A percentile compares a stretch with the other conserved stretches of the same genome.
Evolutionary conservation across 1,140 invertebrate genomes (phyloP).

Genomic region (Phthorimaea operculella): DNA sequence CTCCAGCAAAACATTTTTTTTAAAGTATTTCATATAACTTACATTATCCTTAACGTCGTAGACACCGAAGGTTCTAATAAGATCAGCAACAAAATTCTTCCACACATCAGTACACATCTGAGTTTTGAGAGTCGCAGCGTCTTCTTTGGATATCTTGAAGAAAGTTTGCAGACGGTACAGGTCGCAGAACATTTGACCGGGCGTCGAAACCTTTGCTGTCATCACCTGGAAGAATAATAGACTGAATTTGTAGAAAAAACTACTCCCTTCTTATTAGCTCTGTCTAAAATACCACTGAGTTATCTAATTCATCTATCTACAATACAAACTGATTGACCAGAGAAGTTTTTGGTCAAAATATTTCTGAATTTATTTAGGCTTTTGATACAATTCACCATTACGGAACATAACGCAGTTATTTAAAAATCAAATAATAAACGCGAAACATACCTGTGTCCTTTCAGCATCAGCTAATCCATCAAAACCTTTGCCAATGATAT

Average conservation of each 20-base stretch:
- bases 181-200: constrained; percentile 63
- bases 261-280: too few relatives aligned
- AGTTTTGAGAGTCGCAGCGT: constrained; percentile 36
- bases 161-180: constrained; percentile 54
- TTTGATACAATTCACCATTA: too few relatives aligned
- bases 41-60: constrained; percentile 65
- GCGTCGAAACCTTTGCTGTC: constrained; percentile 44
- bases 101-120: constrained; percentile 63
- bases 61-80: constrained; percentile 67
- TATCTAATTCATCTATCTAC: too few relatives aligned
- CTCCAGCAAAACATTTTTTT: too few relatives aligned
- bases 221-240: constrained; percentile 39
- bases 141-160: constrained; percentile 50
- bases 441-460: constrained; percentile 43
- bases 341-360: too few relatives aligned
- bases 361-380: too few relatives aligned
- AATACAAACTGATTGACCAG: too few relatives aligned
- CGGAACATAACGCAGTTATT: too few relatives aligned
- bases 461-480: constrained; percentile 56
- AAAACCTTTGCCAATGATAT: constrained; percentile 44
- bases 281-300: too few relatives aligned
- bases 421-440: too few relatives aligned
- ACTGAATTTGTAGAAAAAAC: too few relatives aligned
- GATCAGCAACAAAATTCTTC: constrained; percentile 62
- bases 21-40: constrained; percentile 20